Evolutionary conservation across 1,140 invertebrate genomes (phyloP).

Genomic region (Drosophila seguyi): DNA sequence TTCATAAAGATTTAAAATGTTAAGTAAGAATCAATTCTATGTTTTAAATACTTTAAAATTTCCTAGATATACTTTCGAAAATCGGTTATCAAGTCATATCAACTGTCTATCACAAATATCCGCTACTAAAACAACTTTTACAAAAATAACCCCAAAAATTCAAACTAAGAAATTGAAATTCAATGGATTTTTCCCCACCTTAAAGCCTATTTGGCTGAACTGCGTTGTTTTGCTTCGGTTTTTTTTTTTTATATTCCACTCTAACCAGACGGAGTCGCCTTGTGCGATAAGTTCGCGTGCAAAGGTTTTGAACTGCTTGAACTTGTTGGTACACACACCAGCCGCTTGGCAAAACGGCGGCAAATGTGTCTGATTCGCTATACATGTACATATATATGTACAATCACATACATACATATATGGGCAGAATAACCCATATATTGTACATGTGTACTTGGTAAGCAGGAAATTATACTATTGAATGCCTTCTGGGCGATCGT

Average conservation of each 20-base stretch:
- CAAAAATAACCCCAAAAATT: too few species aligned
- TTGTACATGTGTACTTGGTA: conserved; percentile 11
- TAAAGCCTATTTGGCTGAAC: conserved; percentile 10
- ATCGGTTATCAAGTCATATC: too few species aligned
- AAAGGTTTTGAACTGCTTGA: conserved; percentile 79
- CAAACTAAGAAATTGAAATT: not conserved
- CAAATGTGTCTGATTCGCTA: conserved; percentile 25
- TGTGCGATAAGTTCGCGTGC: conserved; percentile 76
- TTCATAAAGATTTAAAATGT: not conserved
- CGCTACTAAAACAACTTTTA: too few species aligned
- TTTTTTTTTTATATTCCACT: conserved; percentile 40
- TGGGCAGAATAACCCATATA: conserved; percentile 17
- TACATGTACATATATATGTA: conserved; percentile 19
- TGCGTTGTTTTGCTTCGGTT: conserved; percentile 18
- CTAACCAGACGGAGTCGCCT: conserved; percentile 52
- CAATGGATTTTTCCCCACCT: not conserved
- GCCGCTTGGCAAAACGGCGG: conserved; percentile 21
- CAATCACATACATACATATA: conserved; percentile 20
- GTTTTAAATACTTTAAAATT: too few species aligned
- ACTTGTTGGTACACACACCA: conserved; percentile 59
- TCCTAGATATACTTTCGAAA: not conserved
- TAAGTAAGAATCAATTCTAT: too few species aligned
- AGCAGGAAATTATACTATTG: conserved; percentile 58
- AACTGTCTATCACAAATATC: not conserved
- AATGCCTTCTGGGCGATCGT: conserved; percentile 53